phyloP scores from a whole-genome alignment of 2,888 invertebrate genomes.

The Conus canariensis region DNA sequence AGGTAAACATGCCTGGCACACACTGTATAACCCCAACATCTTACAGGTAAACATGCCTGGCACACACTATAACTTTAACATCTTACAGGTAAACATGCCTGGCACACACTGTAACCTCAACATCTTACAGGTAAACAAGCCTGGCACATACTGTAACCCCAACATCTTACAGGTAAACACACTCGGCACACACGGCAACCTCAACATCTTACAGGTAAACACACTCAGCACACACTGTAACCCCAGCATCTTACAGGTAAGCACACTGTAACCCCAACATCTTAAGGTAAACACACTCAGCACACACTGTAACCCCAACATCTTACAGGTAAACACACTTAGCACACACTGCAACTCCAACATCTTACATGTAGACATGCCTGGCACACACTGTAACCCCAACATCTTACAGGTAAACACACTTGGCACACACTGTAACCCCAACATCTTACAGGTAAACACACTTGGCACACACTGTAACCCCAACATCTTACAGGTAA shows the following conservation, averaged over 20 bases:
- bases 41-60: not conserved
- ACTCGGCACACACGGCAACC: conserved; percentile 55
- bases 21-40: not conserved
- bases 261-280: not conserved
- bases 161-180: too few relatives aligned
- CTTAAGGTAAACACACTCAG: not conserved
- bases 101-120: not conserved
- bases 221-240: not conserved
- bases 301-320: not conserved
- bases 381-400: not conserved
- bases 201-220: conserved; percentile 74
- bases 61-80: not conserved
- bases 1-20: not conserved
- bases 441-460: not conserved
- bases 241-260: not conserved
- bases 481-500: too few relatives aligned
- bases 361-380: not conserved
- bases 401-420: not conserved
- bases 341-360: not conserved
- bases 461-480: not conserved
- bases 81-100: not conserved
- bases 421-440: not conserved
- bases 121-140: too few relatives aligned
- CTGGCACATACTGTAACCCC: too few relatives aligned
- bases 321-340: not conserved